Conservation (phyloP, 2,113 vertebrate species). For the Erpornis zantholeuca region DNA sequence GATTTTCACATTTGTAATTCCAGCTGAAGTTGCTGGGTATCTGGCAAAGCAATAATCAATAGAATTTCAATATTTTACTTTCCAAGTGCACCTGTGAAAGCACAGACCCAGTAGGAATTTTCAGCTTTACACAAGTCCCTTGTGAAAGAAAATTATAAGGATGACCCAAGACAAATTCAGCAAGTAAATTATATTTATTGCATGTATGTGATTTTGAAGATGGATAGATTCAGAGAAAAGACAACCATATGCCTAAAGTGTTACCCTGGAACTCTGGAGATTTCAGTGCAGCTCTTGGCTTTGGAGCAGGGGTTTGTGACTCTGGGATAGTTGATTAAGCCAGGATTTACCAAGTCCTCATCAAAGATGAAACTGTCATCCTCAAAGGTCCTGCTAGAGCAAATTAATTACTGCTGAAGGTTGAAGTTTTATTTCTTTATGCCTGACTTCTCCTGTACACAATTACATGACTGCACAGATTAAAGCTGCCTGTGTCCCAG, state of each 20-base stretch:
- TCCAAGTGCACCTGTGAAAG: background rate
- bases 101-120: background rate
- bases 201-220: background rate
- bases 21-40: background rate
- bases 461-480: background rate
- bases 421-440: background rate
- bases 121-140: background rate
- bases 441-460: background rate
- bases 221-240: background rate
- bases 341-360: background rate
- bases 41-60: background rate
- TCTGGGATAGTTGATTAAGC: background rate
- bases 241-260: fast-evolving
- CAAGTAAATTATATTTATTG: background rate
- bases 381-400: background rate
- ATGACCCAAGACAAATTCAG: background rate
- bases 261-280: background rate
- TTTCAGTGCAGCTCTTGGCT: background rate
- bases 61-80: background rate
- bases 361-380: background rate
- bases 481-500: background rate
- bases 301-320: background rate
- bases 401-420: background rate
- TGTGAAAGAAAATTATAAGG: background rate
- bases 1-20: background rate